Evolutionary conservation across 2,797 vertebrate species (phyloP).

Genomic region (Caiman crocodilus): DNA sequence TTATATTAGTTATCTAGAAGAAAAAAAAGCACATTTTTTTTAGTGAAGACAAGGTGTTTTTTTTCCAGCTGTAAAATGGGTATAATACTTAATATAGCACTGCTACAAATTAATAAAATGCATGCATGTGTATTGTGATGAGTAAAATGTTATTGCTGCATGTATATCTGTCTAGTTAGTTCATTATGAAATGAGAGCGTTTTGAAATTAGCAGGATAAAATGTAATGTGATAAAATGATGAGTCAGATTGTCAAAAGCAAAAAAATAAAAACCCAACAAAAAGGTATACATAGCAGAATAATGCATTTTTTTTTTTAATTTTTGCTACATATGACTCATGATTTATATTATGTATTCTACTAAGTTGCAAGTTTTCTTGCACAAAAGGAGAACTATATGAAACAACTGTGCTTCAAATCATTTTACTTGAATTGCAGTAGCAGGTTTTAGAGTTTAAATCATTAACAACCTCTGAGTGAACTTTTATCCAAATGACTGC

Average conservation of each 20-base stretch:
- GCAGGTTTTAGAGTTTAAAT: constrained; percentile 86
- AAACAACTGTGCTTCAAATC: constrained; percentile 81
- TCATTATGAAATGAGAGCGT: constrained; percentile 36
- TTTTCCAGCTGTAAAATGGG: neutral
- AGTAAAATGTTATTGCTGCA: constrained; percentile 6
- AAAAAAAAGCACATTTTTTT: neutral
- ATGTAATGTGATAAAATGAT: constrained; percentile 72
- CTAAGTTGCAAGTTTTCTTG: constrained; percentile 80
- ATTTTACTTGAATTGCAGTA: constrained; percentile 82
- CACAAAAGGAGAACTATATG: constrained; percentile 79
- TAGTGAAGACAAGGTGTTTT: neutral
- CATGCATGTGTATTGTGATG: neutral
- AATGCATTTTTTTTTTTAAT: constrained; percentile 60
- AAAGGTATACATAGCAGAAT: constrained; percentile 67
- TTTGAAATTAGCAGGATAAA: constrained; percentile 65
- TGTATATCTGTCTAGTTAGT: constrained; percentile 33
- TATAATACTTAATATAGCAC: neutral
- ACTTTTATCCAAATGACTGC: constrained; percentile 86
- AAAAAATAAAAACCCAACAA: neutral
- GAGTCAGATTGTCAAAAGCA: constrained; percentile 74
- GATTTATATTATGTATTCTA: constrained; percentile 76
- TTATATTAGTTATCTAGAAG: too few relatives aligned
- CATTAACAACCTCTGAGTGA: constrained; percentile 84
- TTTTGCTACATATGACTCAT: constrained; percentile 79
- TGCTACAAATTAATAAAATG: neutral